phyloP scores from a whole-genome alignment of 2,113 vertebrate species.

The Setophaga kirtlandii region DNA sequence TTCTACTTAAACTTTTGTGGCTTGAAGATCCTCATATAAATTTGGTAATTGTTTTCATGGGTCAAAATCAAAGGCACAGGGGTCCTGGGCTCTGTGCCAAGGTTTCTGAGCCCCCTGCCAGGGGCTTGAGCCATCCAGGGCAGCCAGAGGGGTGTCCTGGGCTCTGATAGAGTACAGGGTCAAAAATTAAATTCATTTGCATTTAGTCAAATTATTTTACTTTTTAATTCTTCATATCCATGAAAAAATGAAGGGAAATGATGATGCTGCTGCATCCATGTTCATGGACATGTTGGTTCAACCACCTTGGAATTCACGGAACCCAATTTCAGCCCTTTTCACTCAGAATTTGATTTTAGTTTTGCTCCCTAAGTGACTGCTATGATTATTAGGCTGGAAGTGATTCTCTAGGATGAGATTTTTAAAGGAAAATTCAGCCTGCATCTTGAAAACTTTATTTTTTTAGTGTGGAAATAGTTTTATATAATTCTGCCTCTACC shows the following conservation, averaged over 20 bases:
- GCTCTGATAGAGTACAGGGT: no score
- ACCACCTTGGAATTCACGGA: background rate
- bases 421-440: background rate
- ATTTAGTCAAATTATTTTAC: background rate
- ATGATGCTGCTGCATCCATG: background rate
- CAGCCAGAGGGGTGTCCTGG: no score
- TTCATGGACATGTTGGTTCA: rapidly evolving
- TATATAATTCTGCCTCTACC: background rate
- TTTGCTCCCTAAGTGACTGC: background rate
- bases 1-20: no score
- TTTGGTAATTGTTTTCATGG: no score
- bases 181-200: background rate
- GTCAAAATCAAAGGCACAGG: no score
- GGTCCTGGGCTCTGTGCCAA: no score
- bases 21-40: no score
- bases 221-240: background rate
- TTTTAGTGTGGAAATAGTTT: background rate
- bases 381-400: background rate
- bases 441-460: background rate
- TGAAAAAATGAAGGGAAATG: background rate
- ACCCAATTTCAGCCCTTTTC: background rate
- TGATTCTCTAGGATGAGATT: background rate
- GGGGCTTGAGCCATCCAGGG: no score
- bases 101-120: no score
- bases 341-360: background rate